Evolutionary conservation across 2,113 vertebrate species (phyloP).

Genomic region (Onychorhynchus coronatus): DNA sequence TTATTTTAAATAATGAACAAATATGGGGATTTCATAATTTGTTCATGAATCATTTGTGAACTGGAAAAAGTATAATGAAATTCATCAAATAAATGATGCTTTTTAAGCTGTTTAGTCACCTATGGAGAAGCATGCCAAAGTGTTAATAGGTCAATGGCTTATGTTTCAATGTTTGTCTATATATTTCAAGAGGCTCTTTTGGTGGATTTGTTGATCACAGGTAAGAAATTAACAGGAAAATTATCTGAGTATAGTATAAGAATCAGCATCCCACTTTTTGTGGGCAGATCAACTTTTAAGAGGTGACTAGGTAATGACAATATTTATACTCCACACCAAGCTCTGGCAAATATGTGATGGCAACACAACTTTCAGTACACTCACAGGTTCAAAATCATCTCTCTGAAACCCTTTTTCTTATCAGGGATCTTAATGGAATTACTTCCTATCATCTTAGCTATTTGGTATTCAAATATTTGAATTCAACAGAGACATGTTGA

Average conservation of each 20-base stretch:
- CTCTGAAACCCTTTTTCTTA: not conserved
- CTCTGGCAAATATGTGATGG: not conserved
- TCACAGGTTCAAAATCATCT: not conserved
- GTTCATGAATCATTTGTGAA: not conserved
- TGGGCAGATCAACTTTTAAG: not conserved
- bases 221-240: not conserved
- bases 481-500: not conserved
- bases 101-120: not conserved
- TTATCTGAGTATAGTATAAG: not conserved
- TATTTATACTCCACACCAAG: not conserved
- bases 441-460: not conserved
- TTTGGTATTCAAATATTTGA: slow-evolving; percentile 14
- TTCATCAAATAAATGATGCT: not conserved
- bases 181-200: not conserved
- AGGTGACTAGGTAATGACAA: not conserved
- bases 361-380: not conserved
- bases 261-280: not conserved
- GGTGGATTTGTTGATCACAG: not conserved
- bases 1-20: not conserved
- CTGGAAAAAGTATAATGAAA: not conserved
- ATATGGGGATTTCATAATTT: not conserved
- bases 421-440: not conserved
- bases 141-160: not conserved
- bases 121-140: not conserved
- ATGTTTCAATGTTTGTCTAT: not conserved